These are phyloP conservation scores for Leguminivora glycinivorella DNA, from an alignment of 1,140 invertebrate species.

Conservation along the genomic window DNA sequence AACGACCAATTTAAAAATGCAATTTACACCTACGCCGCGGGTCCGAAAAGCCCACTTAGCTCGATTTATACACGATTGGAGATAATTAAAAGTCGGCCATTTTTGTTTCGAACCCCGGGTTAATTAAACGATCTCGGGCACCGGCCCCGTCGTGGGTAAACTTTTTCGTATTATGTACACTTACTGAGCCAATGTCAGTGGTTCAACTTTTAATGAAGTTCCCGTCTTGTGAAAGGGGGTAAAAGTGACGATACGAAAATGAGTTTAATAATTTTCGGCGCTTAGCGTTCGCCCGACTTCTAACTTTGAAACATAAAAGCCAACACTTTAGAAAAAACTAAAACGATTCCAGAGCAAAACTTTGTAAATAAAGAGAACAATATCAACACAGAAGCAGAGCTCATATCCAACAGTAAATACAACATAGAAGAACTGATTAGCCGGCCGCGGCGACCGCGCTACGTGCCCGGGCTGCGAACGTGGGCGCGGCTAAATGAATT, in stretches of 20 bases:
- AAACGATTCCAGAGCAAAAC: background rate
- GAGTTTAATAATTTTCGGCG: background rate
- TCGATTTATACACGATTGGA: conserved; percentile 43
- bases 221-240: conserved; percentile 33
- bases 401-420: conserved; percentile 28
- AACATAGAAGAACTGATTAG: conserved; percentile 23
- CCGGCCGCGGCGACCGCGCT: conserved; percentile 4
- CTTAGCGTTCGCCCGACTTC: background rate
- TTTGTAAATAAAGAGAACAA: conserved; percentile 16
- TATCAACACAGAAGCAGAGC: conserved; percentile 18
- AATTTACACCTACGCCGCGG: conserved; percentile 33
- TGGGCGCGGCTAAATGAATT: conserved; percentile 21
- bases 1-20: conserved; percentile 37
- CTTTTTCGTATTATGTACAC: conserved; percentile 43
- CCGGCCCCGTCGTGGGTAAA: conserved; percentile 37
- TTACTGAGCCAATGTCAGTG: conserved; percentile 37
- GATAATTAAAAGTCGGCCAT: conserved; percentile 49
- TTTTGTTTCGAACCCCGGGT: conserved; percentile 41
- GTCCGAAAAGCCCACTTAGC: conserved; percentile 35
- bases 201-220: conserved; percentile 50
- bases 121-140: conserved; percentile 48
- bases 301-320: conserved; percentile 14
- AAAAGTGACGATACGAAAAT: conserved; percentile 22
- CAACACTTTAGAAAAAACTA: conserved; percentile 16
- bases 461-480: conserved; percentile 24